Base-by-base conservation (phyloP, 2,888 invertebrate genomes). In the Lucinisca nassula region DNA sequence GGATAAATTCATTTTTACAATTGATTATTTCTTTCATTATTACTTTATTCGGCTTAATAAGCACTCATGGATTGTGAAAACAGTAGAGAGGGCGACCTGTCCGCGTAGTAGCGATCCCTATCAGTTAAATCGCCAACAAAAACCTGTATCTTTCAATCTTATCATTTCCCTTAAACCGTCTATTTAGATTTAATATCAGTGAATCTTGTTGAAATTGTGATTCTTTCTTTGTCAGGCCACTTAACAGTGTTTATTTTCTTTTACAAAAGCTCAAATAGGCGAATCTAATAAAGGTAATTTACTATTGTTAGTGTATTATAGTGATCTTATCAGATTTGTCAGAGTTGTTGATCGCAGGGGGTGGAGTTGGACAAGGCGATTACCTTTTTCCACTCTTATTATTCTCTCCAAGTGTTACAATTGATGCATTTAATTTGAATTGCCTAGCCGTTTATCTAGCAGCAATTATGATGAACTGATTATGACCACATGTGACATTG, bases 251-350 rank as follows among this genome's bases (percentile, higher is more conserved):
- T 84, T 84, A 80, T 83, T 83, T 49, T 87, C 90, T 86, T 73
- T 89, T 89, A 82, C 86, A n/a, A 67, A 74, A 84, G 86, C 67
- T 89, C 89, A 86, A 86, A 86, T 86, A 51, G 73, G 83, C 85
- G 86, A 84, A 83, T 84, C 84, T 85, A 86, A 89, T 89, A 82
- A 79, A 82, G 89, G 89, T 89, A 86, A 86, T 89, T 84, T 86
- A 35, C 82, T 72, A 84, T 89, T 84, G 85, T 84, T 67, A 72
- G 38, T 40, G 73, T 73, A 81, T 84, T 75, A 73, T 82, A 81
- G 70, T 81, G 90, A 90, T 90, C 87, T 90, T 90, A 90, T 90
- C 90, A 55, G 24, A 27, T 35, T 85, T 89, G 79, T 67, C 67
- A 67, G 27, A 17, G 32, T 35, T 30, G 67, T 67, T 67, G 67